Base-by-base conservation (phyloP, 1,140 invertebrate species). In the Holcopasites calliopsidis region DNA sequence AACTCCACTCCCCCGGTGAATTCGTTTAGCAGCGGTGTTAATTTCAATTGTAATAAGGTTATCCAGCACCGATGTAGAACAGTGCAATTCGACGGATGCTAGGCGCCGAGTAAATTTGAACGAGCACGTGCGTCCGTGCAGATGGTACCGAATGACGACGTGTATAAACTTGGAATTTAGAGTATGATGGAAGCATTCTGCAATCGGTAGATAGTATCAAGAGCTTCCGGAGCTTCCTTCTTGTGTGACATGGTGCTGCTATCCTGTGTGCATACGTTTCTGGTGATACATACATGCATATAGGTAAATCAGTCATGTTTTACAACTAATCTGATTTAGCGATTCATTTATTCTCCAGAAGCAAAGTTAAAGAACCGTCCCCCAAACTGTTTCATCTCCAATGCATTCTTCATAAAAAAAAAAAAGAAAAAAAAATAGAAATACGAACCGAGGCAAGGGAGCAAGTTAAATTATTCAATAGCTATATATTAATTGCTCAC, bases 21-120 rank as follows among this genome's bases (percentile, higher is more conserved):
- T 70, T 13, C 79, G 42, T 13, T 64, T 64, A 49, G 71, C 66
- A 76, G 49, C 50, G 28, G 42, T 23, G 44, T 38, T 80, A 81
- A 81, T 81, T 81, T 80, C 71, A 81, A 80, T 81, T 76, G 71
- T 81, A 81, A 81, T 81, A 80, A 70, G 66, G 79, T 80, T 80
- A 75, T 65, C 65, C 69, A 35, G 38, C 40, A 21, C n/a, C 57
- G 47, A n/a, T 64, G 33, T 70, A 54, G 65, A 70, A 75, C 72
- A 50, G 71, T 6, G 60, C 76, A 81, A 80, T 80, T 61, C 75
- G 78, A 44, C 76, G 73, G 80, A 72, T 82, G 80, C 60, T 35
- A 49, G 61, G 28, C 33, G 58, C 52, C 38, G 73, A 82, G 60
- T 77, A 64, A 71, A 82, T 80, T 80, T 80, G 42, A 47, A 52